Base-by-base conservation (phyloP, 2,797 vertebrate species). In the Echiichthys vipera region DNA sequence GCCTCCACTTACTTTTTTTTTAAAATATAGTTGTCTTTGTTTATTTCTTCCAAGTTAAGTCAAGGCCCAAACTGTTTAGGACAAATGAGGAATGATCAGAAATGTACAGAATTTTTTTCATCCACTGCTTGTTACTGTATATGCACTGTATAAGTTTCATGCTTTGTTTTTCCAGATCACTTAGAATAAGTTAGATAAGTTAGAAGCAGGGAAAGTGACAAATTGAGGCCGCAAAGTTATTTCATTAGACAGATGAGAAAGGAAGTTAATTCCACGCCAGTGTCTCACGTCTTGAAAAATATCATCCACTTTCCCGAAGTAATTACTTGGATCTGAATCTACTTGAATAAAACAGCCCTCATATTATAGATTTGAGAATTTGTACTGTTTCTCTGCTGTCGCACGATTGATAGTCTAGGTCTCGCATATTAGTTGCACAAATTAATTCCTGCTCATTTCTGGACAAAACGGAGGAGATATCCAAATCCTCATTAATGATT, bases 331-430 rank as follows among this genome's bases (percentile, higher is more conserved):
- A 39, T 77, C 30, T 56, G 45, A 71, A 61, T 71, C 37, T 59
- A 34, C 78, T 75, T 57, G 55, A 84, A 80, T 61, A 66, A 84
- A 84, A 53, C 59, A 77, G 42, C 46, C 40, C 27, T 73, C 39
- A 10, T 47, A 67, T 69, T 65, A 50, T 68, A 36, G 64, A 56
- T 80, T 76, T 82, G 36, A 34, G 40, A 24, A 20, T 57, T 69
- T 59, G 55, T 15, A 39, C 51, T 43, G 7, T 53, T 72, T 39
- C 13, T 74, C 49, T 11, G 2, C 22, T 32, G 61, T 53, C 0
- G 7, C 22, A 29, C 30, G 46, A 67, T 59, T 74, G 65, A 78
- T 78, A 43, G 13, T 36, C 62, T 61, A 43, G 50, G 71, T 73
- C 49, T 18, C 65, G 58, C 51, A 74, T 66, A 80, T 75, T 77